Base-by-base conservation (phyloP, 2,797 vertebrate genomes). In the Oreochromis grahami region DNA sequence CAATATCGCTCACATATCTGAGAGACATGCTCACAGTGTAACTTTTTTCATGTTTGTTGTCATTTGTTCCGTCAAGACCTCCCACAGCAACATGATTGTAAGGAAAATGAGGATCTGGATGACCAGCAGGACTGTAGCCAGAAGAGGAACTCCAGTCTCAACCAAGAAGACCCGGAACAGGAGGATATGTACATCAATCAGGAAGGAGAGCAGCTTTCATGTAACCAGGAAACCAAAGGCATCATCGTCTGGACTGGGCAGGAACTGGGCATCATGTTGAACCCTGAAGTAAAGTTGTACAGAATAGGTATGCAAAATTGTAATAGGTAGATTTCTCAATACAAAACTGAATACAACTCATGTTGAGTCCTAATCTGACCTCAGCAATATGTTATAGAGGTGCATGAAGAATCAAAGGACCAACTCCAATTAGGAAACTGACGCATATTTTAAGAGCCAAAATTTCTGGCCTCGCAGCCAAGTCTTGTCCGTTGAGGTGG, bases 91-190 rank as follows among this genome's bases (percentile, higher is more conserved):
- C 55, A 58, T 58, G 8, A 32, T 17, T 58, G 5, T 58, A 4
- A 58, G 55, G 55, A 0, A 58, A 17, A 32, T 9, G 55, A 58
- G 29, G 26, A 17, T 17, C 26, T 10, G 5, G 29, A 58, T 58
- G 29, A 58, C 29, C 1, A 8, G 0, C 55, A 10, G 55, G 26
- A 19, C 29, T 58, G 29, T 32, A 32, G 15, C 29, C 26, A 32
- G 15, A 29, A 17, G 29, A 58, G 55, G 55, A 58, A 10, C 15
- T 4, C 55, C 29, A 58, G 26, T 58, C 15, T 58, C 8, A 5
- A 32, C 55, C 55, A 58, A 58, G 29, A 32, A 58, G 8, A 32
- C 14, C 3, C 3, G 1, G 26, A 58, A 32, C 26, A 58, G 15
- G 55, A 58, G 55, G 56, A 32, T 32, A 9, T 32, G 8, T 58